Evolutionary conservation across 2,888 invertebrate species (phyloP).

Genomic region (Drosophila mimica): DNA sequence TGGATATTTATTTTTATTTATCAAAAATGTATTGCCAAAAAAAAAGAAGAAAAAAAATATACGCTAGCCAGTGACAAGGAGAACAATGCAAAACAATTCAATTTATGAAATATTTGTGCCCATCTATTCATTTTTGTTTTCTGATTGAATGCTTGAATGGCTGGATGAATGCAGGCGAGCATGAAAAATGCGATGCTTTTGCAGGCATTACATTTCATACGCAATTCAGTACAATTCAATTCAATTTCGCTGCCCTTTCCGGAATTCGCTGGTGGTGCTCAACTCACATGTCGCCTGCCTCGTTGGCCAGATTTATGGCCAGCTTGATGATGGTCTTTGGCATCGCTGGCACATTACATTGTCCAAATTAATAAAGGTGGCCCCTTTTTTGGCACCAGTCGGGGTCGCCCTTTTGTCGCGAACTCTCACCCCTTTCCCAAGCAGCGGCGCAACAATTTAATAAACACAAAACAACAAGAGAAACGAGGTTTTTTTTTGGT

Average conservation of each 20-base stretch:
- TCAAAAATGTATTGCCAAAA: constrained; percentile 2
- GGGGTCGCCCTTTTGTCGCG: constrained; percentile 30
- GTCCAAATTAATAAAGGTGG: constrained; percentile 78
- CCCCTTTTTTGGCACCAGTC: constrained; percentile 18
- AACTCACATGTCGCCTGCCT: constrained; percentile 41
- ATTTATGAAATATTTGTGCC: constrained; percentile 66
- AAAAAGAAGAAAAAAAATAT: neutral
- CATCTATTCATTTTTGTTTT: constrained; percentile 28
- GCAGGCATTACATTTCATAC: constrained; percentile 62
- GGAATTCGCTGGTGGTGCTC: constrained; percentile 25
- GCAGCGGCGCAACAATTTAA: constrained; percentile 63
- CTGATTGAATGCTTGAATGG: constrained; percentile 41
- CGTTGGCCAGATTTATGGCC: constrained; percentile 69
- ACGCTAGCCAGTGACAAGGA: constrained; percentile 26
- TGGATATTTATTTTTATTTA: constrained; percentile 10
- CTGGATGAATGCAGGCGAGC: constrained; percentile 41
- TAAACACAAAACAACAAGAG: constrained; percentile 64
- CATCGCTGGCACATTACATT: constrained; percentile 48
- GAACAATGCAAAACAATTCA: constrained; percentile 71
- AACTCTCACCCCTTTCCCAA: constrained; percentile 59
- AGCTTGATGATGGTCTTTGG: constrained; percentile 53
- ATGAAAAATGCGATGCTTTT: constrained; percentile 45
- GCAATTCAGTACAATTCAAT: constrained; percentile 49
- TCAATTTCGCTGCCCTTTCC: constrained; percentile 29
- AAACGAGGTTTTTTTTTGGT: constrained; percentile 51